These are phyloP conservation scores for human (Homo sapiens) DNA, from an alignment of 2,113 vertebrate species.

Conservation along the genomic window GRCh38 chr6:21323501-21324000, in stretches of 20 bases:
- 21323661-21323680: not conserved
- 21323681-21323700: not conserved
- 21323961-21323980: conserved; percentile 40
- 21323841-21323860: conserved; percentile 52
- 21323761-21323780: not conserved
- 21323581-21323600: not conserved
- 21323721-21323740: not conserved
- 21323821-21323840: not conserved
- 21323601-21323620: not conserved
- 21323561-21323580: not conserved
- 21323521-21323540: not conserved
- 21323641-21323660: not conserved
- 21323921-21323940: conserved; percentile 51
- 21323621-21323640: not conserved
- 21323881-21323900: conserved; percentile 45
- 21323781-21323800: not conserved
- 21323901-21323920: conserved; percentile 65
- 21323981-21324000: conserved; percentile 13
- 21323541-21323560: rapidly evolving
- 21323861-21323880: conserved; percentile 57
- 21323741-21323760: rapidly evolving
- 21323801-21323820: not conserved
- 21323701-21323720: not conserved
- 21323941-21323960: conserved; percentile 64
- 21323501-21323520: rapidly evolving